Evolutionary conservation across 2,113 vertebrate species (phyloP).

Genomic region (Myrmecophaga tridactyla): DNA sequence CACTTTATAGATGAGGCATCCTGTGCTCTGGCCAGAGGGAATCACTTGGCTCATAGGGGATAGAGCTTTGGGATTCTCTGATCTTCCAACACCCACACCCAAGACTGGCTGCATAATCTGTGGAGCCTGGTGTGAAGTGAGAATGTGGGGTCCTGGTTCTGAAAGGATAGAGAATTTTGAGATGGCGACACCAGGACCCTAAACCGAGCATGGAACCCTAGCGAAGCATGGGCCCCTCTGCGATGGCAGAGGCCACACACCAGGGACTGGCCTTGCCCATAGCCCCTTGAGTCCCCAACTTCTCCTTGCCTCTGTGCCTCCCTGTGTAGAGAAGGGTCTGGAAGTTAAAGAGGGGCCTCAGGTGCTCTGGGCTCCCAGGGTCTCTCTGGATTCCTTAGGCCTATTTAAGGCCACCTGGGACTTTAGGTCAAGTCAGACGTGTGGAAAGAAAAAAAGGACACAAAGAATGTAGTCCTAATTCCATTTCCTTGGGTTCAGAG

Average conservation of each 20-base stretch:
- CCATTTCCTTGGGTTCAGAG: neutral
- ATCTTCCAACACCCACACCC: neutral
- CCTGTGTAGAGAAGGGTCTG: neutral
- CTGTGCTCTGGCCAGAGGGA: neutral
- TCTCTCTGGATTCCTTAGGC: neutral
- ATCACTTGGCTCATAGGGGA: neutral
- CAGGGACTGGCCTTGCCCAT: neutral
- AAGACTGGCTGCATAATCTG: neutral
- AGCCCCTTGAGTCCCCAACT: too few species aligned
- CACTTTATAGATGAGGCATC: neutral
- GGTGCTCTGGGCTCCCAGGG: neutral
- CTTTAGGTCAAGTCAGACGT: neutral
- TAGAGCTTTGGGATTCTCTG: conserved; percentile 10
- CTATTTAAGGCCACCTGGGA: neutral
- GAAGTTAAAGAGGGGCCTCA: neutral
- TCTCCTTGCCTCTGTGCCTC: neutral
- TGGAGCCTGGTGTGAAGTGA: neutral
- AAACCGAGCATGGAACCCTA: neutral
- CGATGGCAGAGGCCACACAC: fast-evolving
- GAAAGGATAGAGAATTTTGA: neutral
- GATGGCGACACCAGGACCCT: fast-evolving
- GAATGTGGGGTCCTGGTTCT: neutral
- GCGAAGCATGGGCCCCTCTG: neutral
- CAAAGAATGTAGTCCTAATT: neutral
- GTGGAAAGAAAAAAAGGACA: neutral